Evolutionary conservation across 2,113 vertebrate species (phyloP).

Genomic region (Microtus montanus): DNA sequence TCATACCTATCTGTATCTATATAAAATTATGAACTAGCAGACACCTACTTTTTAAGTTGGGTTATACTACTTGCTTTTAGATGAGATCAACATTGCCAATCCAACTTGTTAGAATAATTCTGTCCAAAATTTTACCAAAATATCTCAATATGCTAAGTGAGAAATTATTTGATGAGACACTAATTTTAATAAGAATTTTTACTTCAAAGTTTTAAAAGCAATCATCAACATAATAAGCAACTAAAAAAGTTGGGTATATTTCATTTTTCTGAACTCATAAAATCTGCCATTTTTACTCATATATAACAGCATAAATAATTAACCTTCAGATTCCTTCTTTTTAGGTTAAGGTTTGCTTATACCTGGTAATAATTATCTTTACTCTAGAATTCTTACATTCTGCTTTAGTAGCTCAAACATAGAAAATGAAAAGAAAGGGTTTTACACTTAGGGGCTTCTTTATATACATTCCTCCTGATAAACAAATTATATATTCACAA

Average conservation of each 20-base stretch:
- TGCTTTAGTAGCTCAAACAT: conserved; percentile 33
- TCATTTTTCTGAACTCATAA: conserved; percentile 16
- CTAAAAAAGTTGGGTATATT: conserved; percentile 39
- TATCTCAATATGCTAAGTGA: conserved; percentile 44
- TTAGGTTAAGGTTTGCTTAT: conserved; percentile 48
- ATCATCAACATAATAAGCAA: conserved; percentile 41
- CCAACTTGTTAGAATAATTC: conserved; percentile 41
- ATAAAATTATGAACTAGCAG: conserved; percentile 45
- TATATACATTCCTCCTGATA: not conserved
- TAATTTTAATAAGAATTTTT: conserved; percentile 49
- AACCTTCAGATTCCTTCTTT: conserved; percentile 51
- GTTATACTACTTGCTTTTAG: conserved; percentile 49
- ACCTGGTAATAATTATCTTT: conserved; percentile 31
- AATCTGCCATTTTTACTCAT: conserved; percentile 56
- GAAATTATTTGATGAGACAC: conserved; percentile 4
- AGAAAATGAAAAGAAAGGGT: not conserved
- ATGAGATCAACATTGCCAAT: conserved; percentile 40
- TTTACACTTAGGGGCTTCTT: conserved; percentile 47
- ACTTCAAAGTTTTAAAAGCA: conserved; percentile 42
- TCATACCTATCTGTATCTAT: not conserved
- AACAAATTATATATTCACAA: conserved; percentile 33
- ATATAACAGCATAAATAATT: conserved; percentile 40
- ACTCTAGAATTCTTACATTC: conserved; percentile 51
- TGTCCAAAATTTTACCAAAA: conserved; percentile 42
- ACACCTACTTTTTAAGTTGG: conserved; percentile 47